Evolutionary conservation across 2,888 invertebrate species (phyloP).

Genomic region (Ormyrus thymus): DNA sequence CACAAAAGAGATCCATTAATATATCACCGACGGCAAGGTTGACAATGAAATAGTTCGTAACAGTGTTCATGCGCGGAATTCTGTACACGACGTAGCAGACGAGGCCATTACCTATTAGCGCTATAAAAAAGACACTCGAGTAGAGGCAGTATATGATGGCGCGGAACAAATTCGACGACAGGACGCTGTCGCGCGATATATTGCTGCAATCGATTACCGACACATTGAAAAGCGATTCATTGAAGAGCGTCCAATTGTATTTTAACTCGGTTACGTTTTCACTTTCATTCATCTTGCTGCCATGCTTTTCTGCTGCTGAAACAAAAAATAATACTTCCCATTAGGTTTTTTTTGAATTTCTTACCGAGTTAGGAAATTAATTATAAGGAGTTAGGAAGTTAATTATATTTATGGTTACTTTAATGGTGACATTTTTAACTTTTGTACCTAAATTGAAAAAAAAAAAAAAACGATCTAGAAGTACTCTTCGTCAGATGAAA

Average conservation of each 20-base stretch:
- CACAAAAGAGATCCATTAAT: constrained; percentile 91
- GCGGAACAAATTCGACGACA: constrained; percentile 79
- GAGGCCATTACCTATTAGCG: constrained; percentile 84
- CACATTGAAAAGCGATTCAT: constrained; percentile 24
- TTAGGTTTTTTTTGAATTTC: too few species aligned
- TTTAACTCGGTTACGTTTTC: not conserved
- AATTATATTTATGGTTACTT: too few species aligned
- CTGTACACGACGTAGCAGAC: constrained; percentile 92
- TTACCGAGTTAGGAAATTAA: too few species aligned
- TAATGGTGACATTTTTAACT: too few species aligned
- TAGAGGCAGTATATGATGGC: constrained; percentile 83
- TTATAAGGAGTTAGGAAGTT: too few species aligned
- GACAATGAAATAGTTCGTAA: constrained; percentile 94
- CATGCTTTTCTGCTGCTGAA: not conserved
- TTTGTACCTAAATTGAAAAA: too few species aligned
- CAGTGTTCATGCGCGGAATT: constrained; percentile 91
- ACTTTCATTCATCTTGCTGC: constrained; percentile 38
- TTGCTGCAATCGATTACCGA: constrained; percentile 46
- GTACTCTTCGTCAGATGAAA: too few species aligned
- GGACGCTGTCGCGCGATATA: constrained; percentile 55
- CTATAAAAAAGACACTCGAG: constrained; percentile 82
- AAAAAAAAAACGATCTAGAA: too few species aligned
- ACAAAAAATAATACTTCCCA: too few species aligned
- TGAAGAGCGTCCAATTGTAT: constrained; percentile 50
- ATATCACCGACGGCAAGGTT: constrained; percentile 93